These are phyloP conservation scores for Galagoides demidoff DNA, from an alignment of 2,797 vertebrate species.

Conservation along the genomic window DNA sequence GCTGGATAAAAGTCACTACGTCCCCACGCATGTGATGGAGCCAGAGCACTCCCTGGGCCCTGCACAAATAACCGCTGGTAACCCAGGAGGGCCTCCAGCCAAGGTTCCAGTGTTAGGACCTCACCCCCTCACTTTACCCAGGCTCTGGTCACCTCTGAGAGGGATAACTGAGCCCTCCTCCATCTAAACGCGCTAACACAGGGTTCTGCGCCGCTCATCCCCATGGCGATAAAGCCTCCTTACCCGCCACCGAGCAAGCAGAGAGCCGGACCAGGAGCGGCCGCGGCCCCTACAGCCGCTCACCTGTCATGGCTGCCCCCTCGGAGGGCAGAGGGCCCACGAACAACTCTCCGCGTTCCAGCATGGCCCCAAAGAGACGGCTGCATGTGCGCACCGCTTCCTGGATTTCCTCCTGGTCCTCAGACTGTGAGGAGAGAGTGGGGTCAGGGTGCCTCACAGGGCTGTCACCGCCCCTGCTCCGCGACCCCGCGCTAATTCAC, in stretches of 20 bases:
- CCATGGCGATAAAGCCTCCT: neutral
- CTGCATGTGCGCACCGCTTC: slow-evolving; percentile 87
- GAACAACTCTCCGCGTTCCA: slow-evolving; percentile 92
- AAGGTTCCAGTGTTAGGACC: fast-evolving
- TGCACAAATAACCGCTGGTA: neutral
- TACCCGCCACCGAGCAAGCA: neutral
- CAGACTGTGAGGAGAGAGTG: slow-evolving; percentile 84
- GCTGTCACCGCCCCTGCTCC: slow-evolving; percentile 64
- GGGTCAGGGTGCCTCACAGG: neutral
- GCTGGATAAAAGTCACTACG: fast-evolving
- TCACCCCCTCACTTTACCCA: too few relatives aligned
- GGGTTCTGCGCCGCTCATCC: neutral
- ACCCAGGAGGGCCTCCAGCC: too few relatives aligned
- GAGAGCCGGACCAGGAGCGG: neutral
- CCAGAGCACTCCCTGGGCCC: neutral
- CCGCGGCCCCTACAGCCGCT: neutral
- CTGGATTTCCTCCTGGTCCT: slow-evolving; percentile 87
- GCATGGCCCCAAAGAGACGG: slow-evolving; percentile 90
- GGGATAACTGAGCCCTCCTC: neutral
- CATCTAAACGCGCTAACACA: fast-evolving
- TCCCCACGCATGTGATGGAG: too few relatives aligned
- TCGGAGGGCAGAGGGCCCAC: slow-evolving; percentile 90
- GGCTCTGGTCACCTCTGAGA: neutral
- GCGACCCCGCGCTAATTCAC: slow-evolving; percentile 31
- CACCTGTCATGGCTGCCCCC: slow-evolving; percentile 88